Base-by-base conservation (phyloP, 2,797 vertebrate genomes). In the Benthosema pterotum region DNA sequence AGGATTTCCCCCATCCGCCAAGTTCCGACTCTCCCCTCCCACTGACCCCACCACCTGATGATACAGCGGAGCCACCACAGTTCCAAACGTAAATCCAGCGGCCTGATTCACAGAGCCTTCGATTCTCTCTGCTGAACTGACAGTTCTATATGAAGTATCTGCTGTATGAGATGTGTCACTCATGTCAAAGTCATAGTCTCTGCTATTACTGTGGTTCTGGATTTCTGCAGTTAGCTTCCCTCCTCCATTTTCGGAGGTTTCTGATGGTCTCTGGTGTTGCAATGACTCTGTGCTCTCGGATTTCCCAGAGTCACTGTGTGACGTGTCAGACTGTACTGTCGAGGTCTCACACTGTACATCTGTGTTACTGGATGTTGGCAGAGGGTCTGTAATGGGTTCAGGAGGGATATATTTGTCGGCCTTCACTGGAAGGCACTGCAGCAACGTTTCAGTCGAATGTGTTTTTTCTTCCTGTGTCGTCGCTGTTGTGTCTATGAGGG, bases 51-150 rank as follows among this genome's bases (percentile, higher is more conserved):
- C 89, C 66, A 79, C 77, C 68, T 90, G 88, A 63, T 75, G 79
- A 58, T 92, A 91, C 69, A 90, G 74, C 0, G 90, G 88, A 49
- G 89, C 88, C 42, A 90, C 76, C 76, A 90, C 83, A 0, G 80
- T 91, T 19, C 82, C 86, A 78, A 92, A 93, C 9, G 74, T 83
- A 60, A 86, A 79, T 46, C 65, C 49, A 48, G 3, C 48, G 48
- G n/a, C 60, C n/a, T 55, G 63, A 11, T 55, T 65, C 59, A 55
- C 48, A 5, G 60, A 57, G 49, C 12, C 65, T 17, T 67, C 57
- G 1, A 22, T 53, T 51, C 52, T 65, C 28, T 11, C 45, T 43
- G 50, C 50, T 38, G 49, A 61, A 50, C 15, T 22, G 32, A 46
- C 28, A 42, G 13, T 43, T 52, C 61, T 52, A 62, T 14, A 16